phyloP scores from a whole-genome alignment of 23 tunicate species.

The Halocynthia roretzi region DNA sequence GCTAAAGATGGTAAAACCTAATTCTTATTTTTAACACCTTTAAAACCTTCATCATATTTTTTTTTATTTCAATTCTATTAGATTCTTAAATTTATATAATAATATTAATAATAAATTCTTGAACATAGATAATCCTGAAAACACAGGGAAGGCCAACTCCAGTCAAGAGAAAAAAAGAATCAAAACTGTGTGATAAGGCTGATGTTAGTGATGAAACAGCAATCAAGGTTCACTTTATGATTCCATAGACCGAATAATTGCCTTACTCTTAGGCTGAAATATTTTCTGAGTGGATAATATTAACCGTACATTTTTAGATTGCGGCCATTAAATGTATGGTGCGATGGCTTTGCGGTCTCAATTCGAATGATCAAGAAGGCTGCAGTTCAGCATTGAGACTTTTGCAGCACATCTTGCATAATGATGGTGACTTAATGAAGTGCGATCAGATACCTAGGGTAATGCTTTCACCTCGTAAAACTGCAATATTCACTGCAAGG shows the following conservation, averaged over 20 bases:
- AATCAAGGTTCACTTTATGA: constrained; percentile 28
- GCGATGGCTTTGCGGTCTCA: constrained; percentile 73
- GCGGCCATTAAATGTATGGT: constrained; percentile 94
- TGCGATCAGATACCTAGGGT: constrained; percentile 64
- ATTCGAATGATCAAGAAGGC: constrained; percentile 68
- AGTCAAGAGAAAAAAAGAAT: constrained; percentile 44
- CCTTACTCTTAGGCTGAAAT: background rate
- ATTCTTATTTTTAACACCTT: no score
- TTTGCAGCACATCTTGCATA: constrained; percentile 84
- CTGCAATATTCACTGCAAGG: no score
- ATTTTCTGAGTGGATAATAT: background rate
- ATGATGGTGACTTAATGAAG: constrained; percentile 91
- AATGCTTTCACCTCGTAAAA: no score
- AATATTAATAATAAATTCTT: background rate
- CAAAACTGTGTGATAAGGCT: constrained; percentile 63
- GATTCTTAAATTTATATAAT: no score
- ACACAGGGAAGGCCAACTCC: constrained; percentile 32
- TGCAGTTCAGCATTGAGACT: constrained; percentile 76
- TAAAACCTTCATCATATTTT: no score
- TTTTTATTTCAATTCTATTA: no score
- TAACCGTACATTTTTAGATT: constrained; percentile 20
- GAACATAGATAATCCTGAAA: constrained; percentile 69
- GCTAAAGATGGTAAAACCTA: no score
- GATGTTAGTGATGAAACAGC: constrained; percentile 59
- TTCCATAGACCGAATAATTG: background rate